Base-by-base conservation (phyloP, 2,888 invertebrate species). In the Drosophila helvetica region DNA sequence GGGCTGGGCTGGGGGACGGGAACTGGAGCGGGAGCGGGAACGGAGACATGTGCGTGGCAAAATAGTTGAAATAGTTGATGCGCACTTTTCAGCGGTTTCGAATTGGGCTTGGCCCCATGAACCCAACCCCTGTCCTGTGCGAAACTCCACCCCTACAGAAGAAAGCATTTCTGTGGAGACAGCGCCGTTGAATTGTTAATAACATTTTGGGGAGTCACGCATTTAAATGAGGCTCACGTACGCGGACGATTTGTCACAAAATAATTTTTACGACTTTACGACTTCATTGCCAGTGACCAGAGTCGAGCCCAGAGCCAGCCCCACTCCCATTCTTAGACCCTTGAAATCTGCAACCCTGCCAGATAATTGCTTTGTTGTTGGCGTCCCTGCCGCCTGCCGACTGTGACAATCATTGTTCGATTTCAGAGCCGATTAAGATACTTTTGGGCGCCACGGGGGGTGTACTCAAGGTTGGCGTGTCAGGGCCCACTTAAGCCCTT, bases 261-360 rank as follows among this genome's bases (percentile, higher is more conserved):
- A 91, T 91, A 91, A 90, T 91, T 90, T 91, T 91, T 91, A 91
- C 90, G 90, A 91, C 91, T 91, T 89, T 86, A 90, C 87, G 83
- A 86, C 81, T 82, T 76, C 79, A 82, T 85, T 77, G 77, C 55
- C 75, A 82, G 77, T 82, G 82, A 73, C 82, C 82, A 74, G 77
- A 59, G 27, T 27, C 27, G 9, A 62, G 70, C 67, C 59, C 25
- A 46, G 46, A 42, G 22, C 19, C 7, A 50, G 9, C 15, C 17
- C 38, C 19, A 42, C 22, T 46, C 47, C 54, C 19, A 51, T 60
- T 48, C 56, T 15, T 2, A n/a, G 38, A 38, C 38, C 6, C 38
- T 38, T 7, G 38, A n/a, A 38, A 38, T 38, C 38, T 38, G 22
- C 45, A 33, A 54, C 38, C 55, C 54, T 22, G 55, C 75, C 81